Base-by-base conservation (phyloP, 2,797 vertebrate genomes). In the Chaetodon trifasciatus region DNA sequence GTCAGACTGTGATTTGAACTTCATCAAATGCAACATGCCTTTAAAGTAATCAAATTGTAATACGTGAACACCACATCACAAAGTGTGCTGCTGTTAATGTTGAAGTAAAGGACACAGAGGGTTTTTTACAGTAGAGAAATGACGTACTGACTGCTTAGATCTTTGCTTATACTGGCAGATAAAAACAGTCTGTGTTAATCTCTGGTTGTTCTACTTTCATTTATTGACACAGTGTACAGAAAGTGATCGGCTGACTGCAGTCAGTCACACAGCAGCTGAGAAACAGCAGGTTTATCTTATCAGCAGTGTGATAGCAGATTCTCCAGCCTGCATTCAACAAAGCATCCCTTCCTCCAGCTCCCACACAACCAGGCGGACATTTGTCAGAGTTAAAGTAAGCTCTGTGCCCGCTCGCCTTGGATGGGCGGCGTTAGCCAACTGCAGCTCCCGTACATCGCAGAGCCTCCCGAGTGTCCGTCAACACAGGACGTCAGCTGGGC, bases 321-420 rank as follows among this genome's bases (percentile, higher is more conserved):
- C 74, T 76, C 62, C 62, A 40, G 70, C 24, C 63, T 72, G 74
- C 35, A 62, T 62, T 85, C 78, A 89, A 85, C 78, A 84, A 61
- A 49, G 60, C 79, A 64, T 84, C 85, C 64, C 81, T 85, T 90
- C 85, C 86, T 88, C 86, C 82, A 62, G 81, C 89, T 90, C 88
- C 88, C 85, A 88, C 91, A 88, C 80, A 32, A 88, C 76, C 88
- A 83, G 79, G 42, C 49, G 1, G 47, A 86, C 88, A 85, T 86
- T 84, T 88, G 89, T 90, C 88, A 61, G 68, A 74, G 77, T 65
- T 74, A 62, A 79, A 75, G 74, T 57, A 39, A 81, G 70, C 79
- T 49, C 42, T 12, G 68, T 68, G 85, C 83, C 78, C 58, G 42
- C 47, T 82, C 76, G 79, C 68, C 74, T 77, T 57, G 5, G 69